A percentile compares a stretch with the other conserved stretches of the same genome.
Conservation (phyloP, 1,140 invertebrate species). For the Bilobella aurantiaca region DNA sequence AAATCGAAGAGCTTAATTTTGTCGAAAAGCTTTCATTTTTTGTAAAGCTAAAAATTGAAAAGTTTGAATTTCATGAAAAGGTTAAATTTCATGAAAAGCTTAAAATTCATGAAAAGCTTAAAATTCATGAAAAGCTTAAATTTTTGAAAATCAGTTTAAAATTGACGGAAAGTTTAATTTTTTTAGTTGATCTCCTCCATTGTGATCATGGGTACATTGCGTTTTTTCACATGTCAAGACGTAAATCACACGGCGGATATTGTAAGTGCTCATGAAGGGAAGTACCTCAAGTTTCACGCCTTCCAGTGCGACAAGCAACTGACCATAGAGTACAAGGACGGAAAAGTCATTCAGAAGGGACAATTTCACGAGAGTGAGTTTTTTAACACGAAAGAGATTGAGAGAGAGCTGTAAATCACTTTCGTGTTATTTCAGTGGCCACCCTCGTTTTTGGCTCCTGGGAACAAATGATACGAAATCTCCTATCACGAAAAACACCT, state of each 20-base stretch:
- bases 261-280: slow-evolving; percentile 12
- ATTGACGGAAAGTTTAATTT: neutral
- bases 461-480: slow-evolving; percentile 42
- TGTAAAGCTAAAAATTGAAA: too few relatives aligned
- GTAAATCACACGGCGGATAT: slow-evolving; percentile 10
- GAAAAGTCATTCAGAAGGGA: slow-evolving; percentile 18
- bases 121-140: too few relatives aligned
- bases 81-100: too few relatives aligned
- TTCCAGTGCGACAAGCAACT: slow-evolving; percentile 22
- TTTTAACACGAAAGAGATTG: neutral
- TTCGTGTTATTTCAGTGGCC: slow-evolving; percentile 36
- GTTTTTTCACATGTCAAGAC: slow-evolving; percentile 13
- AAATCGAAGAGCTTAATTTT: too few relatives aligned
- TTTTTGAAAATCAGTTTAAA: neutral
- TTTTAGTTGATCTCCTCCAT: slow-evolving; percentile 23
- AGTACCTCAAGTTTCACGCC: slow-evolving; percentile 9
- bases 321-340: neutral
- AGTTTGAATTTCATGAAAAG: too few relatives aligned
- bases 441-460: slow-evolving; percentile 42
- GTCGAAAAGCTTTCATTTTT: too few relatives aligned
- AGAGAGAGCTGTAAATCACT: neutral
- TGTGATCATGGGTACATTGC: slow-evolving; percentile 17
- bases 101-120: too few relatives aligned
- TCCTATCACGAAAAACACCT: slow-evolving; percentile 42
- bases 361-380: slow-evolving; percentile 26